Percentiles rank a stretch among this genome's conserved stretches.
These are phyloP conservation scores for Pristionchus japonicus DNA, from an alignment of 2,888 invertebrate species.

Conservation along the genomic window DNA sequence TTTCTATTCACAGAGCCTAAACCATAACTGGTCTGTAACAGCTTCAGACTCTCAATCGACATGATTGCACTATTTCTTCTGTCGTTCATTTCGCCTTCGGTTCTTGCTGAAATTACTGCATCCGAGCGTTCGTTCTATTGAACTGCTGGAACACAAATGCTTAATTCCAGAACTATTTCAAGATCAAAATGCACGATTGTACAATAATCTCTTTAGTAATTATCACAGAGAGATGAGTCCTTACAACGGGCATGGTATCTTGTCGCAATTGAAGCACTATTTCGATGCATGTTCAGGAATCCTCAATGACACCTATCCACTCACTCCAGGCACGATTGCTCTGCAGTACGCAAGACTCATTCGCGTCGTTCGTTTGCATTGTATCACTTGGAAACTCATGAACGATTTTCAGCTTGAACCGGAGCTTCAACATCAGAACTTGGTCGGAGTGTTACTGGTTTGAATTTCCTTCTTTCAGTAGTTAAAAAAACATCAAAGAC, in stretches of 20 bases:
- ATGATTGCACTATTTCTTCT: no score
- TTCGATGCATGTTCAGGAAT: neutral
- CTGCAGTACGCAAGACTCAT: slow-evolving; percentile 40
- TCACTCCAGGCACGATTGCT: neutral
- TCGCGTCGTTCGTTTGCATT: neutral
- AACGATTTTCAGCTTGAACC: neutral
- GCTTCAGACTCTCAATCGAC: no score
- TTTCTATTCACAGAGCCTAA: no score
- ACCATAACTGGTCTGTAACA: no score
- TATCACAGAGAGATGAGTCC: slow-evolving; percentile 23
- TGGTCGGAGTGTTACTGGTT: slow-evolving; percentile 21
- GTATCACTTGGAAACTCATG: neutral
- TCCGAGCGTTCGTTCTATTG: neutral
- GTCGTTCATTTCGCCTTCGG: no score
- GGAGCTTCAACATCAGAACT: slow-evolving; percentile 25
- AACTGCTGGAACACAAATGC: neutral
- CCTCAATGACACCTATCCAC: neutral
- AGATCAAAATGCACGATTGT: neutral
- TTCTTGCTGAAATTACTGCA: neutral
- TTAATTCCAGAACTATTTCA: neutral
- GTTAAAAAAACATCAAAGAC: neutral
- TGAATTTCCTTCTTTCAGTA: neutral
- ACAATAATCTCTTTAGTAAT: neutral
- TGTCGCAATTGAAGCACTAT: neutral
- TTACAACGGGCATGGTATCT: slow-evolving; percentile 5